Evolutionary conservation across 2,888 invertebrate species (phyloP).

Genomic region (Hedya salicella): DNA sequence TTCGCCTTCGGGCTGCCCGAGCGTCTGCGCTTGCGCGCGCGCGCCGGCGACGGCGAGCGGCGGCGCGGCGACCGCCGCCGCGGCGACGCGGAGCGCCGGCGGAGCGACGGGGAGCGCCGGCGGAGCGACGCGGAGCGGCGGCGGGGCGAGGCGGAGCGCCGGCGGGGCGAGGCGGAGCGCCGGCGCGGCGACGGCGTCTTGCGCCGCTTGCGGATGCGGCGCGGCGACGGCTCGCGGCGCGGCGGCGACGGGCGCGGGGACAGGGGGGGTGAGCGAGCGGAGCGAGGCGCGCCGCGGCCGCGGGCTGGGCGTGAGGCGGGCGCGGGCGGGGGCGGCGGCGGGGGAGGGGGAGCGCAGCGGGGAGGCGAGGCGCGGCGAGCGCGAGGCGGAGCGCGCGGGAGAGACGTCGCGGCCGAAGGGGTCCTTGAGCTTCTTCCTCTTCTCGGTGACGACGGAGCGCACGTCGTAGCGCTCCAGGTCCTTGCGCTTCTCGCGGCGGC

Average conservation of each 20-base stretch:
- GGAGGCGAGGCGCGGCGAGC: constrained; percentile 47
- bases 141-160: constrained; percentile 56
- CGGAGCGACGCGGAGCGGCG: constrained; percentile 55
- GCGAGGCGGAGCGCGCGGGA: constrained; percentile 60
- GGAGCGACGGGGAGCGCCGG: constrained; percentile 49
- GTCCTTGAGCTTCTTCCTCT: constrained; percentile 88
- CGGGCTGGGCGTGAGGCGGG: constrained; percentile 44
- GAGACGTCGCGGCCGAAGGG: constrained; percentile 91
- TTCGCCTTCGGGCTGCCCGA: constrained; percentile 60
- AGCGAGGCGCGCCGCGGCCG: constrained; percentile 25
- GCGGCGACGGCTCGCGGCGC: constrained; percentile 42
- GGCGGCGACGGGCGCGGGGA: constrained; percentile 45
- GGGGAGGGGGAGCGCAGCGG: constrained; percentile 52
- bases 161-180: constrained; percentile 52
- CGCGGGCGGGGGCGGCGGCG: constrained; percentile 44
- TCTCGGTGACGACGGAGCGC: constrained; percentile 89
- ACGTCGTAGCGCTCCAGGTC: constrained; percentile 94
- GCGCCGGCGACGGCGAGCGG: constrained; percentile 52
- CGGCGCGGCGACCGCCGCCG: constrained; percentile 50
- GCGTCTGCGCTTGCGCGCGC: constrained; percentile 59
- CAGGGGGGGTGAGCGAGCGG: constrained; percentile 47
- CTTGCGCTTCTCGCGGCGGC: constrained; percentile 85
- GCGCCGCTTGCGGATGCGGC: constrained; percentile 48
- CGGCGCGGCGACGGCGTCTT: constrained; percentile 46
- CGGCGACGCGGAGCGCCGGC: constrained; percentile 40